A percentile compares a stretch with the other conserved stretches of the same genome.
Evolutionary conservation across 2,113 vertebrate species (phyloP).

Genomic region (Trochalopteron elliotii): DNA sequence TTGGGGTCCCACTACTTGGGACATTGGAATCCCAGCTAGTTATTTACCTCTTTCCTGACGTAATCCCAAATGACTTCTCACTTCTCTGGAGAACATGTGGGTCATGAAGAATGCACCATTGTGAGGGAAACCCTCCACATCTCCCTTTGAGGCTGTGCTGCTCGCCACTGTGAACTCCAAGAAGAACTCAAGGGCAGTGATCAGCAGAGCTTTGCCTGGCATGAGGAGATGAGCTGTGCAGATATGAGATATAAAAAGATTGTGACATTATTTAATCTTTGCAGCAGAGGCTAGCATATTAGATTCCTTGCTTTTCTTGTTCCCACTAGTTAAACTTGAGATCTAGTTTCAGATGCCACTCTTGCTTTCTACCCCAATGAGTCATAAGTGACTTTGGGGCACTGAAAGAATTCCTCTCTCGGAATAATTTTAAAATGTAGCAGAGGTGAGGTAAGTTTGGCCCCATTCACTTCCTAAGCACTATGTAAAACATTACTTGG

Average conservation of each 20-base stretch:
- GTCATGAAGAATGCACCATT: not conserved
- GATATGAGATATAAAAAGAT: not conserved
- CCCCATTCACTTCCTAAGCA: not conserved
- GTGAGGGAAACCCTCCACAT: not conserved
- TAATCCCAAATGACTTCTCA: not conserved
- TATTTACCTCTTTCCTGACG: not conserved
- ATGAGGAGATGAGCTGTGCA: fast-evolving
- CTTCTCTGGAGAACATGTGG: not conserved
- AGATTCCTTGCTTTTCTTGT: not conserved
- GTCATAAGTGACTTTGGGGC: not conserved
- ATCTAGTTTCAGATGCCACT: not conserved
- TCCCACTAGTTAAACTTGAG: not conserved
- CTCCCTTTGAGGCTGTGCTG: not conserved
- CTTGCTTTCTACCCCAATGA: not conserved
- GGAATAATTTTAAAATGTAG: not conserved
- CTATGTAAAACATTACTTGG: not conserved
- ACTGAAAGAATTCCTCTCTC: not conserved
- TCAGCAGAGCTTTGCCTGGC: not conserved
- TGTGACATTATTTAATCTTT: not conserved
- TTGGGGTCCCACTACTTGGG: not conserved
- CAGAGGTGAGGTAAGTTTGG: not conserved
- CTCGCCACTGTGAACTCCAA: not conserved
- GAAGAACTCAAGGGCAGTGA: not conserved
- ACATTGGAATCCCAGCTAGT: not conserved
- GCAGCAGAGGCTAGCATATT: not conserved